Base-by-base conservation (phyloP, 92 coral and sea anemone species). In the Porites cylindrica region DNA sequence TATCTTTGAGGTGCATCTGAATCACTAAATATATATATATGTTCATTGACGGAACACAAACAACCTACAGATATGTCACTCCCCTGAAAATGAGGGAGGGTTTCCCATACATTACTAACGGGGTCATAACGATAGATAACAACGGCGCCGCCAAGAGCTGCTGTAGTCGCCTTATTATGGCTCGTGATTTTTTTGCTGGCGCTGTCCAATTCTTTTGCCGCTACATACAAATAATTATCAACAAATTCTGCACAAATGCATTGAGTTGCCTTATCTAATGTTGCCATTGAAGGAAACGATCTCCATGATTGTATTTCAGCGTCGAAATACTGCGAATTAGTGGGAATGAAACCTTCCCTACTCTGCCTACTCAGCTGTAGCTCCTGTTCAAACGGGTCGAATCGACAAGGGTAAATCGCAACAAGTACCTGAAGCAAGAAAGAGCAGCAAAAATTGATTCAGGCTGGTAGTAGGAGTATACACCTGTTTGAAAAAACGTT, bases 201-300 rank as follows among this genome's bases (percentile, higher is more conserved):
- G 2, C 26, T 24, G 26, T 3, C 4, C 14, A 3, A 1, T 1
- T 14, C 38, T 29, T 66, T 50, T 20, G 21, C 12, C 12, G 64
- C 75, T 21, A 80, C 64, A 80, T 47, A 79, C 59, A 79, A 19
- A 61, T 19, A 79, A 23, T 47, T 65, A 43, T 73, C 83, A 20
- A 47, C 4, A 19, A 18, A 13, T n/a, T 47, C 74, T 2, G 83
- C 50, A 50, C 51, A 66, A 65, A 64, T 43, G 63, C 62, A 79
- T n/a, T 2, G 4, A 1, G 0, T 21, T 17, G 12, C 50, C 3
- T 79, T 17, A 19, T n/a, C 16, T 51, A 65, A 21, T 2, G 0
- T 14, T 23, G 63, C 63, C 73, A 79, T 10, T 5, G 74, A 66
- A 1, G 74, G 61, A n/a, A 79, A 50, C 16, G 72, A 74, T 66